phyloP scores from a whole-genome alignment of 1,140 invertebrate species.

The Drosophila eugracilis region DNA sequence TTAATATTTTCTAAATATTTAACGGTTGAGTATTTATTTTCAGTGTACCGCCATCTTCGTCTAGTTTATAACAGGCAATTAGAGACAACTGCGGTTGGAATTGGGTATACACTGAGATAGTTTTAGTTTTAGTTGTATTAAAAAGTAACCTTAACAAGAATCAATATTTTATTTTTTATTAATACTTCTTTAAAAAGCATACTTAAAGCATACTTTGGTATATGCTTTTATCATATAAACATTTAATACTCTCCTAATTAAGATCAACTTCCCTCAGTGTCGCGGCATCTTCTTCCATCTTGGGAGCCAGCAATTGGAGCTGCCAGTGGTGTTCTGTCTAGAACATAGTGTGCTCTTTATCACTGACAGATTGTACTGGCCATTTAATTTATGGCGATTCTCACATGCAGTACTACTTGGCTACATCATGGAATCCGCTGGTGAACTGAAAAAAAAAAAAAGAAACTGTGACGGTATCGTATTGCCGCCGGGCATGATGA shows the following conservation, averaged over 20 bases:
- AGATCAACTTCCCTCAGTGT: too few relatives aligned
- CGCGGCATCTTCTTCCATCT: conserved; percentile 47
- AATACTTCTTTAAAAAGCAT: too few relatives aligned
- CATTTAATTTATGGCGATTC: conserved; percentile 57
- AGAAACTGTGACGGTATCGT: conserved; percentile 32
- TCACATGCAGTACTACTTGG: conserved; percentile 30
- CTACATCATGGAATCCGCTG: conserved; percentile 16
- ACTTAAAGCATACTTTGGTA: too few relatives aligned
- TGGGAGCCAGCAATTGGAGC: conserved; percentile 43
- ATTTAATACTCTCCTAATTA: too few relatives aligned
- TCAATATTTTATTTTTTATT: too few relatives aligned
- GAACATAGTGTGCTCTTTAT: conserved; percentile 64
- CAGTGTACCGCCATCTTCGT: conserved; percentile 8
- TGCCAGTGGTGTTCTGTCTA: conserved; percentile 47
- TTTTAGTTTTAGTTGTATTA: not conserved
- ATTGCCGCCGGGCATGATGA: conserved; percentile 17
- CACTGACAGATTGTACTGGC: conserved; percentile 62
- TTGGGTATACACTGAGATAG: conserved; percentile 1
- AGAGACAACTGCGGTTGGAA: conserved; percentile 12
- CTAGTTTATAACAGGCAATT: conserved; percentile 17
- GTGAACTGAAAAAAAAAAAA: conserved; percentile 1
- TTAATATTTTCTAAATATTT: too few relatives aligned
- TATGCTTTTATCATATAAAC: too few relatives aligned
- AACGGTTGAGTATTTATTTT: not conserved
- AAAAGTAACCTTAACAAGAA: too few relatives aligned